Evolutionary conservation across 2,113 vertebrate species (phyloP).

Genomic region (Passer domesticus): DNA sequence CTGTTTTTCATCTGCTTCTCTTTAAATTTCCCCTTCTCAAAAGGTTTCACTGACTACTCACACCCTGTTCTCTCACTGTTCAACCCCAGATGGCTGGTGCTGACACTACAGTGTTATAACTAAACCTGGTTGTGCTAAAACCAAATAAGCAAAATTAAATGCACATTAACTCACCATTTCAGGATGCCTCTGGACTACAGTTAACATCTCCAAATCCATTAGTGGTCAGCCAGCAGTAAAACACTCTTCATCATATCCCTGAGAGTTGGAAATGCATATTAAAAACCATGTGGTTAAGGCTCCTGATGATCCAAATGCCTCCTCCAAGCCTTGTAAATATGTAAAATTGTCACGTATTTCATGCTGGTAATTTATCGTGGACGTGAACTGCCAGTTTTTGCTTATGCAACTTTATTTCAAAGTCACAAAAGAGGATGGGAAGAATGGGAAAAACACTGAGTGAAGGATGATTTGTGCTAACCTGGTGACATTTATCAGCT

Average conservation of each 20-base stretch:
- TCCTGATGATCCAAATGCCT: not conserved
- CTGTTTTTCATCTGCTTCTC: not conserved
- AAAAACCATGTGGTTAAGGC: not conserved
- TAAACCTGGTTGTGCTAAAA: not conserved
- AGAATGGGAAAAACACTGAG: not conserved
- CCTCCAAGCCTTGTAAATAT: not conserved
- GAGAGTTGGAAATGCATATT: not conserved
- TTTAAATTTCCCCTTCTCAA: not conserved
- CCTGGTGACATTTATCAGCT: not conserved
- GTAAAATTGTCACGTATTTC: not conserved
- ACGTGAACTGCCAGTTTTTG: not conserved
- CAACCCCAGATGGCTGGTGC: not conserved
- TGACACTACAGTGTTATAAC: not conserved
- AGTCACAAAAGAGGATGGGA: not conserved
- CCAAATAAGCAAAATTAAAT: not conserved
- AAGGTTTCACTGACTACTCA: not conserved
- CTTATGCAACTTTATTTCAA: not conserved
- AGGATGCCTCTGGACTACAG: conserved; percentile 2
- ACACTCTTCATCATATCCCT: not conserved
- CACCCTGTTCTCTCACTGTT: not conserved
- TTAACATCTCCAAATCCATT: conserved; percentile 11
- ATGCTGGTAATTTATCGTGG: not conserved
- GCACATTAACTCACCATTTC: not conserved
- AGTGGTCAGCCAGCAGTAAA: conserved; percentile 35
- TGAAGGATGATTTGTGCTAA: not conserved